Evolutionary conservation across 2,797 vertebrate species (phyloP).

Genomic region (Psittacula echo): DNA sequence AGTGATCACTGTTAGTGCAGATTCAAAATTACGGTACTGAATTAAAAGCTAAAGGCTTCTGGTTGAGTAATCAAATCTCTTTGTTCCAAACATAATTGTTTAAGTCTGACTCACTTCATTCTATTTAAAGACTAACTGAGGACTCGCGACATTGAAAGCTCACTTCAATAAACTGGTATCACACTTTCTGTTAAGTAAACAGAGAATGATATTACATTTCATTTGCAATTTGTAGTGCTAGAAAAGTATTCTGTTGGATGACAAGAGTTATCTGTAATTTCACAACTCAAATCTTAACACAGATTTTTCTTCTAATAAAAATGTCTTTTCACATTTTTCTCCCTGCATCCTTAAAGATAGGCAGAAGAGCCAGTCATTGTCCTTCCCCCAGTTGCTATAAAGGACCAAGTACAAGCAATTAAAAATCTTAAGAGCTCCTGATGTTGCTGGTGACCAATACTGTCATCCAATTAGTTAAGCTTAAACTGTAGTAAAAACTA

Average conservation of each 20-base stretch:
- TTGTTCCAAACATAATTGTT: conserved; percentile 7
- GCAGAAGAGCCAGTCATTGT: neutral
- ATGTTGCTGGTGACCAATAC: neutral
- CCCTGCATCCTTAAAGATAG: neutral
- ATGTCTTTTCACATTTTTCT: neutral
- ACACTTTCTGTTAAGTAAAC: neutral
- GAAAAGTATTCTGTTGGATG: neutral
- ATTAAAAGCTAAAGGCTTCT: neutral
- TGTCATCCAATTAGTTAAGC: neutral
- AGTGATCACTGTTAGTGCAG: neutral
- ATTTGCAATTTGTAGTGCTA: neutral
- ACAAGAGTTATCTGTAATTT: neutral
- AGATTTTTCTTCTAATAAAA: neutral
- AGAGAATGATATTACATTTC: neutral
- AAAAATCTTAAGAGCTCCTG: neutral
- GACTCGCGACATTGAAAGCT: neutral
- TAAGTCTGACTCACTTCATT: conserved; percentile 24
- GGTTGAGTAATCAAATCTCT: conserved; percentile 21
- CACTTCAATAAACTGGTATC: neutral
- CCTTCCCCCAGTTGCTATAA: neutral
- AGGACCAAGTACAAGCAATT: neutral
- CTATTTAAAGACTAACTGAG: conserved; percentile 46
- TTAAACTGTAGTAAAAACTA: neutral
- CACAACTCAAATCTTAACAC: neutral
- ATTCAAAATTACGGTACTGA: neutral